Percentiles rank a stretch among this genome's conserved stretches.
phyloP scores from a whole-genome alignment of 2,888 invertebrate genomes.

The Drosophila multiciliata region DNA sequence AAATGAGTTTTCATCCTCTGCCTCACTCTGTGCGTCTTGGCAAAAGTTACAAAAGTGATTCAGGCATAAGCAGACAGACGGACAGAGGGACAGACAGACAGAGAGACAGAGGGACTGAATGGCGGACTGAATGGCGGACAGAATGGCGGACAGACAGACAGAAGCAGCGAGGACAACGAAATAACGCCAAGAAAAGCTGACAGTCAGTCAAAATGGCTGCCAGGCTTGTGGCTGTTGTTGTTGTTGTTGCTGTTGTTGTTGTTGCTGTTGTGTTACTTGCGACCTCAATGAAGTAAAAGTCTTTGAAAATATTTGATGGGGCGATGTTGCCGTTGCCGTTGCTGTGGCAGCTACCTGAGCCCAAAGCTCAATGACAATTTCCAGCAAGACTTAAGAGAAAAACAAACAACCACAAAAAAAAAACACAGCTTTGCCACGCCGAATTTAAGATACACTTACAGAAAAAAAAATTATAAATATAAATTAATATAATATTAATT shows the following conservation, averaged over 20 bases:
- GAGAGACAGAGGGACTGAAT: neutral
- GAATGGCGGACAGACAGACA: neutral
- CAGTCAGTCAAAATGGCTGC: constrained; percentile 76
- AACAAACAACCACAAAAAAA: constrained; percentile 6
- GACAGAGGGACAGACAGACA: neutral
- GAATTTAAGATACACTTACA: neutral
- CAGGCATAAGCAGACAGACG: constrained; percentile 64
- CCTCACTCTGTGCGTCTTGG: constrained; percentile 5
- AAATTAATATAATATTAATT: neutral
- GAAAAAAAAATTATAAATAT: too few relatives aligned
- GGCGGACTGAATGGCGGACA: neutral
- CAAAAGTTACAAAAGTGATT: constrained; percentile 78
- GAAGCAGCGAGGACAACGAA: constrained; percentile 9
- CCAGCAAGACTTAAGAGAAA: constrained; percentile 21
- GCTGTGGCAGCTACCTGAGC: constrained; percentile 57
- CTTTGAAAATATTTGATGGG: constrained; percentile 63
- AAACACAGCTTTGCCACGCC: neutral
- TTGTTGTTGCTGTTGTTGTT: neutral
- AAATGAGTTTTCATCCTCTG: constrained; percentile 64
- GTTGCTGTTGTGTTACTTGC: constrained; percentile 34
- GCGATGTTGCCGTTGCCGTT: constrained; percentile 13
- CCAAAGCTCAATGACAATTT: constrained; percentile 66
- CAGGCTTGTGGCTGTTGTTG: constrained; percentile 20
- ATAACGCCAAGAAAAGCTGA: constrained; percentile 27
- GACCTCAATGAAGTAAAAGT: constrained; percentile 63